Evolutionary conservation across 2,888 invertebrate species (phyloP).

Genomic region (Rhyacophila evoluta): DNA sequence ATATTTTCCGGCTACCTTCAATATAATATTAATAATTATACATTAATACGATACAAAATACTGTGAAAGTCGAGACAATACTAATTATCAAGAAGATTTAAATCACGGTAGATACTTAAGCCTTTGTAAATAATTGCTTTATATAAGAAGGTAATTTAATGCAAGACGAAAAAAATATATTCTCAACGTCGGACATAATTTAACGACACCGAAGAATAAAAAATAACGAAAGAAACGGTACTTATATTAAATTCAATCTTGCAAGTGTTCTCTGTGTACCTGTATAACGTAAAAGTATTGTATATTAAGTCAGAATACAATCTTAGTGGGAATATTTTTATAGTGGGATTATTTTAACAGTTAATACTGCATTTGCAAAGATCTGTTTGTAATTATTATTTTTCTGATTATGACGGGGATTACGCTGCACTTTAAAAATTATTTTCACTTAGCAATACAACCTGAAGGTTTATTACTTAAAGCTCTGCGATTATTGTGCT

Average conservation of each 20-base stretch:
- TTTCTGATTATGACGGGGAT: background rate
- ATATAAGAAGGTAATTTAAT: background rate
- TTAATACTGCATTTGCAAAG: conserved; percentile 8
- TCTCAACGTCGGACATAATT: conserved; percentile 3
- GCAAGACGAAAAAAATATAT: background rate
- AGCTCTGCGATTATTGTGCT: background rate
- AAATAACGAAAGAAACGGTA: background rate
- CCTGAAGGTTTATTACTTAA: background rate
- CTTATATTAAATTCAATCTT: background rate
- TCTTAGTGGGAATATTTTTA: conserved; percentile 7
- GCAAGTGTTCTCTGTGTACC: background rate
- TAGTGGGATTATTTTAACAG: too few relatives aligned
- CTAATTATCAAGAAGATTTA: too few relatives aligned
- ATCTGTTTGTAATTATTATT: conserved; percentile 6
- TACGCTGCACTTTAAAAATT: background rate
- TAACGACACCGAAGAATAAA: background rate
- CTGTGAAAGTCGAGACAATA: too few relatives aligned
- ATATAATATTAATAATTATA: background rate
- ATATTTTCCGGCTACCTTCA: too few relatives aligned
- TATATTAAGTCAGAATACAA: background rate
- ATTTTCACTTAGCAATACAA: conserved; percentile 18
- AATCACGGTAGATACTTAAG: too few relatives aligned
- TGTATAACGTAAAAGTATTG: background rate
- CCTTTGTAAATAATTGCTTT: background rate
- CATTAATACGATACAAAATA: background rate